These are phyloP conservation scores for Forbesichthys agassizii DNA, from an alignment of 2,113 vertebrate genomes.

Conservation along the genomic window DNA sequence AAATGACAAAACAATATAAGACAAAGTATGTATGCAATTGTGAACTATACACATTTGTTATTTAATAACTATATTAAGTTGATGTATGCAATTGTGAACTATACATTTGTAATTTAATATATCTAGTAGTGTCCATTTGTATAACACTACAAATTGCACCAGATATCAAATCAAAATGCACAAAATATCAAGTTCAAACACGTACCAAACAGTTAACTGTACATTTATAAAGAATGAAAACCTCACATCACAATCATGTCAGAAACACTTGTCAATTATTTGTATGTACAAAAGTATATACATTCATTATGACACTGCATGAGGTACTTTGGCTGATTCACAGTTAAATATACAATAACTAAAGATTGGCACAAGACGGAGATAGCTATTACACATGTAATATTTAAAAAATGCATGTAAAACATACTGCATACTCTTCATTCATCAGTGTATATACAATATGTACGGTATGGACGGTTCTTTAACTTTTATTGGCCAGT, in stretches of 20 bases:
- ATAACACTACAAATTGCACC: slow-evolving; percentile 16
- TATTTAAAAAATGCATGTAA: not conserved
- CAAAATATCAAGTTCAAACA: slow-evolving; percentile 52
- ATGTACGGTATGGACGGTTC: not conserved
- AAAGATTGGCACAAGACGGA: slow-evolving; percentile 14
- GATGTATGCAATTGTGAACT: slow-evolving; percentile 20
- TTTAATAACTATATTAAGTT: slow-evolving; percentile 4
- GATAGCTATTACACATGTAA: not conserved
- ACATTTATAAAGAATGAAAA: slow-evolving; percentile 5
- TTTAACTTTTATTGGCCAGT: not conserved
- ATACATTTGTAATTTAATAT: slow-evolving; percentile 36
- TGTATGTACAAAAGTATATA: slow-evolving; percentile 24
- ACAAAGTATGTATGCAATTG: slow-evolving; percentile 18
- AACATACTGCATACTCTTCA: too few relatives aligned
- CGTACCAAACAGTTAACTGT: slow-evolving; percentile 16
- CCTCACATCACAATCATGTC: slow-evolving; percentile 21
- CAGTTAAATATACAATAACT: slow-evolving; percentile 16
- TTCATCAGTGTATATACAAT: too few relatives aligned
- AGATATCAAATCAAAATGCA: slow-evolving; percentile 19
- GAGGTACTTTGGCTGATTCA: slow-evolving; percentile 29
- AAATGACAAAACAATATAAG: slow-evolving; percentile 21
- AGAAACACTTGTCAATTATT: not conserved
- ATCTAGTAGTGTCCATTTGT: slow-evolving; percentile 16
- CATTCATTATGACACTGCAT: slow-evolving; percentile 45
- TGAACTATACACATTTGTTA: slow-evolving; percentile 30